These are phyloP conservation scores for Lapara coniferarum DNA, from an alignment of 2,888 invertebrate species.

Conservation along the genomic window DNA sequence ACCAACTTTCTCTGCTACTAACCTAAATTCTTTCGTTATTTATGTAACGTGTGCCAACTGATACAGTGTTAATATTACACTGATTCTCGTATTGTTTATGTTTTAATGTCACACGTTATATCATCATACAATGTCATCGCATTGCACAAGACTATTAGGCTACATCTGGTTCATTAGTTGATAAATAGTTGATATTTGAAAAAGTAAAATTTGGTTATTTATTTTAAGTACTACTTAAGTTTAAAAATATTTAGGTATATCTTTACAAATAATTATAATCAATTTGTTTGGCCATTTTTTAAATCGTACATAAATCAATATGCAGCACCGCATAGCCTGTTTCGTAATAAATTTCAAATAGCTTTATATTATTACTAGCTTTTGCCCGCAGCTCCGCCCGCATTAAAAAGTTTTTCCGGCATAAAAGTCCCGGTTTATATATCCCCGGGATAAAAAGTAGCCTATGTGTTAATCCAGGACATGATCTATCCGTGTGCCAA, in stretches of 20 bases:
- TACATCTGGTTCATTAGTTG: background rate
- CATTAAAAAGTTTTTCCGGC: too few species aligned
- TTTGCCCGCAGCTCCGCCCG: too few species aligned
- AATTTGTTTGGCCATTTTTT: too few species aligned
- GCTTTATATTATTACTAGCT: background rate
- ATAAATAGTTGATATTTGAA: background rate
- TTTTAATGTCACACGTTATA: background rate
- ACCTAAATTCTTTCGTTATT: background rate
- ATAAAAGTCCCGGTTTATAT: too few species aligned
- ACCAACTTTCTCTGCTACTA: conserved; percentile 25
- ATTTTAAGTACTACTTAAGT: too few species aligned
- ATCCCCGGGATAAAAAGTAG: too few species aligned
- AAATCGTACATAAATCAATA: too few species aligned
- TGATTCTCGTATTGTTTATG: background rate
- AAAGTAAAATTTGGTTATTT: too few species aligned
- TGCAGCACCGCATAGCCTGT: background rate
- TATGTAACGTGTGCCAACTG: conserved; percentile 4
- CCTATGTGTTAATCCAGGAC: too few species aligned
- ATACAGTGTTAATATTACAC: background rate
- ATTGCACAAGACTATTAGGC: conserved; percentile 10
- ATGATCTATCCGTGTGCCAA: too few species aligned
- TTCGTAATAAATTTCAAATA: background rate
- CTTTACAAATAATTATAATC: too few species aligned
- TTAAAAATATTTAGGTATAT: too few species aligned
- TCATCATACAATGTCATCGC: background rate